Evolutionary conservation across 2,113 vertebrate species (phyloP).

Genomic region (Cyanoramphus novaezelandiae): DNA sequence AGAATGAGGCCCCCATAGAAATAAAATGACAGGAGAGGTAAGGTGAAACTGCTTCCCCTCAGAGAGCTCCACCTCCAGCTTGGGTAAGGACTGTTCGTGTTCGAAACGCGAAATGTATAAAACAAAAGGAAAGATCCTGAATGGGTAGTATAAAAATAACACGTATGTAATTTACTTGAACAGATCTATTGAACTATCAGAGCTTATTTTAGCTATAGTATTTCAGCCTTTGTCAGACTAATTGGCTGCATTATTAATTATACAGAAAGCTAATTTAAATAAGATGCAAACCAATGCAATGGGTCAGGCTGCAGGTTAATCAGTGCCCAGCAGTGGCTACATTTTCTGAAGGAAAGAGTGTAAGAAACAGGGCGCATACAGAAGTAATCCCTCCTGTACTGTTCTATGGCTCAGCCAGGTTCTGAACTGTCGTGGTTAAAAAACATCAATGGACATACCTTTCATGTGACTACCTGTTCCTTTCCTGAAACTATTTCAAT

Average conservation of each 20-base stretch:
- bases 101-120: not conserved
- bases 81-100: not conserved
- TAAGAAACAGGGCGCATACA: not conserved
- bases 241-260: constrained; percentile 41
- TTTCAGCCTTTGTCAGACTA: constrained; percentile 11
- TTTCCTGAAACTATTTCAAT: not conserved
- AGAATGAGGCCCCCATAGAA: not conserved
- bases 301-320: not conserved
- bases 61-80: not conserved
- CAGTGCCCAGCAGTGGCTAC: not conserved
- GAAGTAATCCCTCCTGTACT: fast-evolving
- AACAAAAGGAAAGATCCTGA: not conserved
- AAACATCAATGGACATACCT: not conserved
- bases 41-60: not conserved
- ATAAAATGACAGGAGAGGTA: not conserved
- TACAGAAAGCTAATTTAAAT: constrained; percentile 45
- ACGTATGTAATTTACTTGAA: not conserved
- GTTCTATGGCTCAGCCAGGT: not conserved
- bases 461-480: not conserved
- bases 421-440: not conserved
- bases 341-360: not conserved
- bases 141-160: not conserved
- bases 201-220: not conserved
- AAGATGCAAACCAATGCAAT: not conserved
- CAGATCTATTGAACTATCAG: not conserved